A percentile compares a stretch with the other conserved stretches of the same genome.
Evolutionary conservation across 2,888 invertebrate species (phyloP).

Genomic region (Brachypterus glaber): DNA sequence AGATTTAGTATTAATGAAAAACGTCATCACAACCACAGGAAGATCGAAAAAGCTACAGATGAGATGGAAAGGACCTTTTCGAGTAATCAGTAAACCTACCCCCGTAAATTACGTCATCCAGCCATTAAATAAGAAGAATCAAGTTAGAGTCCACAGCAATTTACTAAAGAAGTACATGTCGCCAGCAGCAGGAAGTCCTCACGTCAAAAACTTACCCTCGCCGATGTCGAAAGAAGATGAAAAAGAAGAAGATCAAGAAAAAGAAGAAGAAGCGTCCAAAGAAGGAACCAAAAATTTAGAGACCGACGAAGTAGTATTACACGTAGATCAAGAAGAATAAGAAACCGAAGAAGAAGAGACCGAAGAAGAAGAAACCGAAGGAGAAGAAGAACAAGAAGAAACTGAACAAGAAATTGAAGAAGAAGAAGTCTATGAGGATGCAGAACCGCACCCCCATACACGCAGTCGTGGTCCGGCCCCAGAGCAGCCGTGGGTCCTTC

Average conservation of each 20-base stretch:
- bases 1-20: not conserved
- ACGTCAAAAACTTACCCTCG: too few relatives aligned
- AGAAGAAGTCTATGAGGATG: not conserved
- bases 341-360: not conserved
- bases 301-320: not conserved
- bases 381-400: not conserved
- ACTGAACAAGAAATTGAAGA: not conserved
- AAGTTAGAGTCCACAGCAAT: not conserved
- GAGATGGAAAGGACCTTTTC: constrained; percentile 3
- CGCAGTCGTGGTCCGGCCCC: not conserved
- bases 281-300: too few relatives aligned
- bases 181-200: too few relatives aligned
- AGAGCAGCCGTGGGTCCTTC: not conserved
- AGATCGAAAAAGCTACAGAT: constrained; percentile 1
- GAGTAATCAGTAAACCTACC: not conserved
- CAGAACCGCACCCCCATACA: not conserved
- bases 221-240: too few relatives aligned
- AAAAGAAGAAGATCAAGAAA: too few relatives aligned
- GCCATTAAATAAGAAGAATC: not conserved
- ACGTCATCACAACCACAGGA: not conserved
- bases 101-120: not conserved
- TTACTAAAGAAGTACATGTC: not conserved
- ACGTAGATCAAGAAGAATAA: not conserved
- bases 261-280: too few relatives aligned
- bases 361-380: not conserved